Conservation (phyloP, 1,140 invertebrate genomes). For the Bombus sylvicola region DNA sequence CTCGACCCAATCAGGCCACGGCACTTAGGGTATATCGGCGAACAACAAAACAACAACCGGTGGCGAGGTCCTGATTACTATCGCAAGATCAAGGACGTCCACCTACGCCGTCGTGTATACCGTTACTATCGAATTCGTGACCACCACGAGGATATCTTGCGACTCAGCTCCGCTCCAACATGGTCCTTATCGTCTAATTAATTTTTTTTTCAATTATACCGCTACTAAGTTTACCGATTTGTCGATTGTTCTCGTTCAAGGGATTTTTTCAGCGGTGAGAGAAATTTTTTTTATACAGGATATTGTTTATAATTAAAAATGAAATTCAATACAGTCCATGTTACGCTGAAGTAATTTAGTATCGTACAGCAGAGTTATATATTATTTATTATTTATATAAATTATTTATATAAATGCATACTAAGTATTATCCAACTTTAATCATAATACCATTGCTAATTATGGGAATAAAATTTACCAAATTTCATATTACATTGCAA, state of each 20-base stretch:
- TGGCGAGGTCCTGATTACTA: slow-evolving; percentile 58
- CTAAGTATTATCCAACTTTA: too few relatives aligned
- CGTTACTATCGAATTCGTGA: slow-evolving; percentile 61
- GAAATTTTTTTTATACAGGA: background rate
- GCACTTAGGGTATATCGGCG: slow-evolving; percentile 15
- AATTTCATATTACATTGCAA: too few relatives aligned
- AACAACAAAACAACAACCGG: slow-evolving; percentile 29
- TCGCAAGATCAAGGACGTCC: slow-evolving; percentile 64
- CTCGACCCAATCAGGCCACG: slow-evolving; percentile 54
- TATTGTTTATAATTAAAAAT: background rate
- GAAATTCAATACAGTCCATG: too few relatives aligned
- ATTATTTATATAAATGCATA: too few relatives aligned
- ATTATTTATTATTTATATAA: too few relatives aligned
- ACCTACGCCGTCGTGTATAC: slow-evolving; percentile 53
- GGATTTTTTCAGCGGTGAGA: background rate
- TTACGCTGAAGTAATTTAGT: too few relatives aligned
- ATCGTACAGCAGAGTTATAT: background rate
- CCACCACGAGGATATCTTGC: slow-evolving; percentile 20
- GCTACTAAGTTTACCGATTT: background rate
- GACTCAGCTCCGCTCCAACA: background rate
- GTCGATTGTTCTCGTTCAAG: background rate
- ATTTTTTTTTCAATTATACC: slow-evolving; percentile 34
- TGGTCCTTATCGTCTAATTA: slow-evolving; percentile 22
- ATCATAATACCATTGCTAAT: too few relatives aligned
- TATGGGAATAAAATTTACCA: too few relatives aligned